Percentiles rank a stretch among this genome's conserved stretches.
Conservation (phyloP, 2,888 invertebrate genomes). For the Drosophila mimica region DNA sequence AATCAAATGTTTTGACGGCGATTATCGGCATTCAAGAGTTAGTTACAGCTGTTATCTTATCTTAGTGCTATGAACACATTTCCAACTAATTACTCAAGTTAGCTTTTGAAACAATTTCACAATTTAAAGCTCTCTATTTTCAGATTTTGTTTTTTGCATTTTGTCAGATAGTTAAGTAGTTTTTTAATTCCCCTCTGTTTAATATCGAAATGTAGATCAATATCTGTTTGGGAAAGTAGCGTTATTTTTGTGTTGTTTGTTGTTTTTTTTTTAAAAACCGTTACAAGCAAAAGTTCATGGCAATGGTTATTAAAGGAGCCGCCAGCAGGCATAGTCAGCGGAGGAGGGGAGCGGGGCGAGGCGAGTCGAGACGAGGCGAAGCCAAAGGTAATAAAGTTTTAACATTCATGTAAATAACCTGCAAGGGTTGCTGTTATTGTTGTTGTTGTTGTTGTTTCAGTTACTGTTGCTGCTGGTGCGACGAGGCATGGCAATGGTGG, state of each 20-base stretch:
- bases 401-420: conserved; percentile 21
- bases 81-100: neutral
- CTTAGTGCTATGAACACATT: neutral
- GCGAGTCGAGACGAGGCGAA: neutral
- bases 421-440: conserved; percentile 7
- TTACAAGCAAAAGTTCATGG: conserved; percentile 37
- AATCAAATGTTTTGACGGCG: neutral
- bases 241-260: neutral
- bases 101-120: neutral
- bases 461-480: conserved; percentile 21
- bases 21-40: neutral
- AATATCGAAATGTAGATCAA: conserved; percentile 15
- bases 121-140: neutral
- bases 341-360: neutral
- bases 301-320: conserved; percentile 36
- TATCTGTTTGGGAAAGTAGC: conserved; percentile 10
- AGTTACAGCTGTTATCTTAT: neutral
- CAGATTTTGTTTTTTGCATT: neutral
- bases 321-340: neutral
- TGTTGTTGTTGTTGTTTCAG: conserved; percentile 10
- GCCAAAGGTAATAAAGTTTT: conserved; percentile 32
- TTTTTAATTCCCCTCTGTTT: neutral
- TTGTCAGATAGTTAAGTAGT: neutral
- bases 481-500: conserved; percentile 21
- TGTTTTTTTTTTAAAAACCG: conserved; percentile 12